Evolutionary conservation across 2,797 vertebrate species (phyloP), one percentile per base, ranked within the genome.

Genomic region (Anguilla pacifica): DNA sequence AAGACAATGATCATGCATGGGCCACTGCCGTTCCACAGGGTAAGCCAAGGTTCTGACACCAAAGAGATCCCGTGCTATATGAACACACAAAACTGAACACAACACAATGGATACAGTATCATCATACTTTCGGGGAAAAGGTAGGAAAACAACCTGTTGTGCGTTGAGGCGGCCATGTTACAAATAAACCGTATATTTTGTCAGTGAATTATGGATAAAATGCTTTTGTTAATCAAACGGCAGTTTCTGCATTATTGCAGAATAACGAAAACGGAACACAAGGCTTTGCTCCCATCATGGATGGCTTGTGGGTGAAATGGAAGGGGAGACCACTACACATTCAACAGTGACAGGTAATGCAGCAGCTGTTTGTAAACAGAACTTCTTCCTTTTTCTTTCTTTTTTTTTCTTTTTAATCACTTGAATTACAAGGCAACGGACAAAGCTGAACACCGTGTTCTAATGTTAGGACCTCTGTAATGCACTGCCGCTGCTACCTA

Each of bases 311-410:
- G 25, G 6, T 84, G 19, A 70, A 59, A 55, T 17, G 53, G 49
- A 57, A 55, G 28, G 53, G 55, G 51, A 84, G 83, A 84, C 11
- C 51, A 57, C 22, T 83, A 57, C 28, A 55, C 51, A 84, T 55
- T 84, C 51, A 57, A 84, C 83, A 84, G 83, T 55, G 51, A 35
- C 83, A 53, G 53, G 22, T 59, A 35, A 59, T 35, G 17, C 83
- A 84, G 83, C 51, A 57, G 53, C n/a, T 84, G 83, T 84, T 57
- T 55, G 83, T 84, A 59, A 84, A 82, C 79, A 49, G 3, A 22
- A 5, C 25, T 49, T 55, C 55, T 83, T 13, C 2, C n/a, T 83
- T 83, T 25, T 15, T n/a, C 43, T 22, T 46, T 22, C 35, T 74
- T 10, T 49, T 46, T 49, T 11, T n/a, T 25, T 25, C 19, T 39